Base-by-base conservation (phyloP, 2,113 vertebrate genomes). In the Lathamus discolor region DNA sequence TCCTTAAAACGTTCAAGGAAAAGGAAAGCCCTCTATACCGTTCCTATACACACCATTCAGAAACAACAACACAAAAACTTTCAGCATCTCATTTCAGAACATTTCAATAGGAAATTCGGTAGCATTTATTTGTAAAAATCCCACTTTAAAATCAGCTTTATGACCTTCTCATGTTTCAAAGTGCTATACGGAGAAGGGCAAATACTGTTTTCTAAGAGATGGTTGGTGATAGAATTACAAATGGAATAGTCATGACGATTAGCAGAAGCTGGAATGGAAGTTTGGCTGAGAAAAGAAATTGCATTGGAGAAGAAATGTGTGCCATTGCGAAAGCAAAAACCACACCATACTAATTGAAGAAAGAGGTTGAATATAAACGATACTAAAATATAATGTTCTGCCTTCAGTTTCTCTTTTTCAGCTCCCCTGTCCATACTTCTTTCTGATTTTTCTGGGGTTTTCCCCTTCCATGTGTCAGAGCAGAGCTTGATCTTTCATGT, bases 81-180 rank as follows among this genome's bases (percentile, higher is more conserved):
- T 31, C 17, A 41, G 92, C 17, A 57, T 31, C 33, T 82, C 33
- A 31, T 86, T 90, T 88, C 48, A 64, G 64, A 83, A 51, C 27
- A 81, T 88, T 83, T 75, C 19, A 86, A 27, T 39, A 48, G 72
- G 57, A 84, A 84, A 73, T 88, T 67, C 66, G 37, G 61, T 89
- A n/a, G 27, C 48, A n/a, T 27, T 18, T 48, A 41, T 82, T 92
- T 76, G 81, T 78, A 77, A 80, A 82, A 91, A 66, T 55, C 57
- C 27, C 35, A 31, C 62, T 92, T 92, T 66, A 74, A 76, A 93
- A 85, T 95, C 69, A 73, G 67, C 22, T 95, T 84, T 73, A 28
- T 90, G 81, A 76, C 62, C 93, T 24, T 52, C n/a, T 87, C 17
- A 7, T 75, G 11, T 89, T 94, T 95, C 18, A 74, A 92, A 94